Conservation (phyloP, 92 coral and sea anemone genomes). For the Bergia puertoricense region DNA sequence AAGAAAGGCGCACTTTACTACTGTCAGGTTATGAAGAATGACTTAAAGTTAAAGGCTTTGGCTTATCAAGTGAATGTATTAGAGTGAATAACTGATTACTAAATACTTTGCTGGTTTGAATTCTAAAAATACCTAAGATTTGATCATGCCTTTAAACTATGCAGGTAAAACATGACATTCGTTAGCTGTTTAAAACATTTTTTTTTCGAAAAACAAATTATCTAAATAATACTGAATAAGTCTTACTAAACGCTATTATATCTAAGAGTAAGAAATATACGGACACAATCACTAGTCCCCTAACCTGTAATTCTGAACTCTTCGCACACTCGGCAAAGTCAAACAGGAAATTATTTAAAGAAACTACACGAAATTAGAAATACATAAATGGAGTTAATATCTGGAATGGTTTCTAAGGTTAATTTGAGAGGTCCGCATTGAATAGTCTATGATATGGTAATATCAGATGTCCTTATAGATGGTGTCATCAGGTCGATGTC, state of each 20-base stretch:
- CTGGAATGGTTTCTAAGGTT: neutral
- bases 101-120: constrained; percentile 10
- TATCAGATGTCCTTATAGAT: constrained; percentile 14
- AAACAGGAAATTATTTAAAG: too few relatives aligned
- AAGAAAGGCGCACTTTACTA: neutral
- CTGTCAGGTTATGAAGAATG: neutral
- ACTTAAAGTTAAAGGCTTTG: neutral
- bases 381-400: neutral
- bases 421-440: constrained; percentile 13
- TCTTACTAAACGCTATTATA: neutral
- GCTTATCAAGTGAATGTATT: neutral
- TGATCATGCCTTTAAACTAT: constrained; percentile 48
- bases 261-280: too few relatives aligned
- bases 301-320: too few relatives aligned
- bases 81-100: neutral
- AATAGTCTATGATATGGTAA: neutral
- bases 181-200: constrained; percentile 4
- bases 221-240: neutral
- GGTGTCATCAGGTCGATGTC: constrained; percentile 36
- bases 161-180: constrained; percentile 21
- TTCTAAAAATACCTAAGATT: constrained; percentile 50
- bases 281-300: too few relatives aligned
- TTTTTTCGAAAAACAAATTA: neutral
- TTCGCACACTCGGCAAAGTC: neutral
- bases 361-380: neutral